Conservation (phyloP, 2,797 vertebrate genomes). For the Chelmon rostratus region DNA sequence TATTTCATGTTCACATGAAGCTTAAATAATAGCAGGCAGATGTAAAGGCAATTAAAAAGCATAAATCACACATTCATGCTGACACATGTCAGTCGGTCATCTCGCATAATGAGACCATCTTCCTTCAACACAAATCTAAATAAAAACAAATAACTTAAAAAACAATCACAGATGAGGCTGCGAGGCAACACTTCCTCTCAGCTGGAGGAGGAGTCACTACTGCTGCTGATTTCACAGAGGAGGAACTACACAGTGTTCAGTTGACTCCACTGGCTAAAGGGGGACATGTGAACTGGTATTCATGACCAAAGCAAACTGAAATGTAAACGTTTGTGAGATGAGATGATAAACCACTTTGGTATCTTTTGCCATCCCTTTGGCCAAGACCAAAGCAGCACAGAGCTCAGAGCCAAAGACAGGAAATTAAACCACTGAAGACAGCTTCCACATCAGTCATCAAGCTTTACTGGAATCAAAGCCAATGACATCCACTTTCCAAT, state of each 20-base stretch:
- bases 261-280: background rate
- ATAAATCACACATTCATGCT: slow-evolving; percentile 52
- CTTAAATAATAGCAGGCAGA: slow-evolving; percentile 60
- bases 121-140: slow-evolving; percentile 13
- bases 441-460: background rate
- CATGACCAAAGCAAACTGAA: slow-evolving; percentile 8
- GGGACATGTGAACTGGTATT: slow-evolving; percentile 24
- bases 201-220: background rate
- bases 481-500: slow-evolving; percentile 37
- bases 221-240: background rate
- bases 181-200: slow-evolving; percentile 1
- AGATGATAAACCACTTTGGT: background rate
- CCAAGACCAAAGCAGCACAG: background rate
- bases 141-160: slow-evolving; percentile 6
- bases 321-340: slow-evolving; percentile 13
- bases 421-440: background rate
- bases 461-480: background rate
- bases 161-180: slow-evolving; percentile 13
- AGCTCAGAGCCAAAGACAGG: background rate
- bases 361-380: background rate
- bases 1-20: slow-evolving; percentile 76
- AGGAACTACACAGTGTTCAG: background rate
- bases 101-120: background rate
- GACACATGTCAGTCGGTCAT: slow-evolving; percentile 1
- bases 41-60: slow-evolving; percentile 43